Evolutionary conservation across 1,140 invertebrate species (phyloP).

Genomic region (Cheumatopsyche charites): DNA sequence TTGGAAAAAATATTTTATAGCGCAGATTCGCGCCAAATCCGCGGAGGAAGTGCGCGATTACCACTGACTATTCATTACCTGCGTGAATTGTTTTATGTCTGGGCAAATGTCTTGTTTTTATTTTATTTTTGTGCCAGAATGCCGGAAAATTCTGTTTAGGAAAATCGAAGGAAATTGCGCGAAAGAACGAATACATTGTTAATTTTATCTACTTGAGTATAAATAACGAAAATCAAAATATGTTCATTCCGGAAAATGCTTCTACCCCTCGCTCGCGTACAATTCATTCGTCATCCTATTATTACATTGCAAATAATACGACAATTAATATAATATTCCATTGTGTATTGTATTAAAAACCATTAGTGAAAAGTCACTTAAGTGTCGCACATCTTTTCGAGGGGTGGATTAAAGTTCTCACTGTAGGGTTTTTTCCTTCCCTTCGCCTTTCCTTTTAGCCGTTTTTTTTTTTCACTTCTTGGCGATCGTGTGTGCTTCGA

Average conservation of each 20-base stretch:
- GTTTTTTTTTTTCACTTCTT: slow-evolving; percentile 1
- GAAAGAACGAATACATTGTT: no score
- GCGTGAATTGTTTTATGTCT: slow-evolving; percentile 5
- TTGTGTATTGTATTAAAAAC: background rate
- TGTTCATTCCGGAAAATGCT: no score
- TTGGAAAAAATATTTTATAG: slow-evolving; percentile 32
- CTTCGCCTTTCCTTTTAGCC: background rate
- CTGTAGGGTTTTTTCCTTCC: slow-evolving; percentile 1
- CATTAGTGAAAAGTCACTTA: background rate
- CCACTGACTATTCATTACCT: slow-evolving; percentile 23
- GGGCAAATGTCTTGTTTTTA: background rate
- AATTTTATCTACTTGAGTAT: no score
- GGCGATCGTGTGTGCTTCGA: slow-evolving; percentile 13
- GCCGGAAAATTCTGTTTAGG: no score
- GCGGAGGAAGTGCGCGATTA: slow-evolving; percentile 1
- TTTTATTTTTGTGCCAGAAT: no score
- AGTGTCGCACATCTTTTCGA: background rate
- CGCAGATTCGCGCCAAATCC: slow-evolving; percentile 1
- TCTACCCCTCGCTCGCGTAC: no score
- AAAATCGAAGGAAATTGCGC: no score
- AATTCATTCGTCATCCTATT: no score
- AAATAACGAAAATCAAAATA: no score
- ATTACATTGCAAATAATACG: background rate
- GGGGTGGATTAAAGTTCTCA: slow-evolving; percentile 22
- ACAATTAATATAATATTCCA: slow-evolving; percentile 4